Conservation (phyloP, 2,113 vertebrate species). For the Alces alces region DNA sequence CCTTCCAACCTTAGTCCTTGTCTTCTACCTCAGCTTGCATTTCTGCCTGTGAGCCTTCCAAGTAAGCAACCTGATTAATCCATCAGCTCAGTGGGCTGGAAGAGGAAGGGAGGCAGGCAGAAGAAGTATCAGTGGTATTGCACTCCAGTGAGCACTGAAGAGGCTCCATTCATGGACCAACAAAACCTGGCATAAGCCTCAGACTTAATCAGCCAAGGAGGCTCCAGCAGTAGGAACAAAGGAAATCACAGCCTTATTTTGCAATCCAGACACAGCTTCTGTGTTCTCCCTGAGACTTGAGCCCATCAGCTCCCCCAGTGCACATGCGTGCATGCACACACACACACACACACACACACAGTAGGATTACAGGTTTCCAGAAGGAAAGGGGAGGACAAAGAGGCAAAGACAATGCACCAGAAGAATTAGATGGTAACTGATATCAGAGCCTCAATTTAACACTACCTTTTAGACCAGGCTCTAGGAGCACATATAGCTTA, state of each 20-base stretch:
- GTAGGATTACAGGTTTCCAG: not conserved
- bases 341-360: too few species aligned
- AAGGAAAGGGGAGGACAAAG: not conserved
- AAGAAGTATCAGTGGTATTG: conserved; percentile 77
- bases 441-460: not conserved
- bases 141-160: conserved; percentile 87
- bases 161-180: conserved; percentile 84
- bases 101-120: conserved; percentile 59
- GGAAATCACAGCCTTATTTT: conserved; percentile 77
- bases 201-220: conserved; percentile 83
- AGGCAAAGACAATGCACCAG: not conserved
- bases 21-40: conserved; percentile 2
- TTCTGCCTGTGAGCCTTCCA: conserved; percentile 6
- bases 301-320: not conserved
- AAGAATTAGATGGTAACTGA: not conserved
- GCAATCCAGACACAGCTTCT: conserved; percentile 63
- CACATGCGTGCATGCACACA: accelerated
- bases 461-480: not conserved
- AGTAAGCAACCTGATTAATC: conserved; percentile 78
- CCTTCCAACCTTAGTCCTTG: not conserved
- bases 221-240: conserved; percentile 79
- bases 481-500: not conserved
- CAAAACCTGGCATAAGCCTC: conserved; percentile 81
- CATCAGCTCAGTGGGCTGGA: conserved; percentile 67
- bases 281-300: not conserved